These are phyloP conservation scores for Solen grandis DNA, from an alignment of 1,140 invertebrate genomes.

Conservation along the genomic window DNA sequence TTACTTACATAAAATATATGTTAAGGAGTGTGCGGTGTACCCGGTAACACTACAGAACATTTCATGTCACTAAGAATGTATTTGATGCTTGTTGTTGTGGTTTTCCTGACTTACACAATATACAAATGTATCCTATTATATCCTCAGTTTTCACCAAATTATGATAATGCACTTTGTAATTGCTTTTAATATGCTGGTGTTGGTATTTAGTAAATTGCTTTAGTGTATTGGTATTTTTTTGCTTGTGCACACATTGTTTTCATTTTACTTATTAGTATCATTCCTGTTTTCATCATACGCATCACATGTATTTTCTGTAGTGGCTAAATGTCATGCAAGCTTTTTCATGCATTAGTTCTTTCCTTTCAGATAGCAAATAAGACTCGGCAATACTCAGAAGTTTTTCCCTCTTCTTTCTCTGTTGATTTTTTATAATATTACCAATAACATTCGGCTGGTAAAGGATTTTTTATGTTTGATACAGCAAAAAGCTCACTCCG, in stretches of 20 bases:
- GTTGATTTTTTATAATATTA: constrained; percentile 1
- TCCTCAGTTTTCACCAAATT: constrained; percentile 13
- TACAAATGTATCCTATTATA: constrained; percentile 4
- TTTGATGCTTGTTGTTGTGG: constrained; percentile 4
- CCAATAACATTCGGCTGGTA: neutral
- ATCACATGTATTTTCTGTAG: constrained; percentile 26
- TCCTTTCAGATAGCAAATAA: constrained; percentile 26
- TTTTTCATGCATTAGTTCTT: constrained; percentile 20
- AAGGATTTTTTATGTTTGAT: constrained; percentile 23
- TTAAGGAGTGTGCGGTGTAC: constrained; percentile 20
- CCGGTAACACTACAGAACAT: constrained; percentile 32
- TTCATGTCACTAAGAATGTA: constrained; percentile 6
- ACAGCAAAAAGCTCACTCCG: constrained; percentile 20
- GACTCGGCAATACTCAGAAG: constrained; percentile 3
- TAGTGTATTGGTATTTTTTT: constrained; percentile 15
- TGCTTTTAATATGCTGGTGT: constrained; percentile 17
- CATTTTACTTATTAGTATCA: constrained; percentile 30
- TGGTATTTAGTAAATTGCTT: constrained; percentile 33
- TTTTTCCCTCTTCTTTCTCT: neutral
- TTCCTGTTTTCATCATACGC: constrained; percentile 24
- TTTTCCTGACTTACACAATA: neutral
- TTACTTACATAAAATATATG: constrained; percentile 17
- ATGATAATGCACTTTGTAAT: constrained; percentile 3
- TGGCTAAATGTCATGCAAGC: constrained; percentile 27
- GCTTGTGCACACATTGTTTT: constrained; percentile 21